A percentile compares a stretch with the other conserved stretches of the same genome.
Evolutionary conservation across 2,888 invertebrate species (phyloP).

Genomic region (Gibbula magus): DNA sequence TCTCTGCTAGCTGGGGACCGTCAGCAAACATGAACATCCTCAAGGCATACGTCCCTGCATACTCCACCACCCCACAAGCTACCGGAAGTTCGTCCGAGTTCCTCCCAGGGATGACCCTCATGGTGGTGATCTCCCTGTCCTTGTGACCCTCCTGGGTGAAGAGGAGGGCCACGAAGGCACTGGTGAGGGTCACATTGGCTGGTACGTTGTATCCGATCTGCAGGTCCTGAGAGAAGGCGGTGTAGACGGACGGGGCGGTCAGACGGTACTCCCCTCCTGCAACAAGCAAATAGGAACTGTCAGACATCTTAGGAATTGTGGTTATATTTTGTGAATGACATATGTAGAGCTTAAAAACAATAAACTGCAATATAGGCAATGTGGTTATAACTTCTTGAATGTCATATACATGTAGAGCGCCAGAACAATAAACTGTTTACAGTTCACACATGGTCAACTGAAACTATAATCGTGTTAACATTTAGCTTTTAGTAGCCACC

Average conservation of each 20-base stretch:
- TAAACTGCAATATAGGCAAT: no score
- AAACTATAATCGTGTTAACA: no score
- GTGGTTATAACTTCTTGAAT: no score
- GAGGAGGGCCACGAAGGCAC: constrained; percentile 62
- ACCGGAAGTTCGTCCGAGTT: constrained; percentile 44
- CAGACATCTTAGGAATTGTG: no score
- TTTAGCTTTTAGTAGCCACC: no score
- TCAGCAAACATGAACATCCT: constrained; percentile 59
- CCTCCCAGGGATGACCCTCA: constrained; percentile 42
- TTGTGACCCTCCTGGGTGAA: constrained; percentile 22
- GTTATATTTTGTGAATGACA: no score
- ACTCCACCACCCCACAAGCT: constrained; percentile 67
- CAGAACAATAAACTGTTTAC: no score
- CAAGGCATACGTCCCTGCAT: constrained; percentile 62
- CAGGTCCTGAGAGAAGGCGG: constrained; percentile 65
- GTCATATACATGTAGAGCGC: no score
- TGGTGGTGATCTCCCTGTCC: constrained; percentile 56
- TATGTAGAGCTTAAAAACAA: no score
- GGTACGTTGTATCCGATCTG: constrained; percentile 61
- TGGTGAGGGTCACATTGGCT: constrained; percentile 55
- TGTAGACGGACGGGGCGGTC: constrained; percentile 55
- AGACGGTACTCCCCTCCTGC: constrained; percentile 58
- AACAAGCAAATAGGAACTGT: constrained; percentile 36
- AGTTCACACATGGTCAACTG: no score
- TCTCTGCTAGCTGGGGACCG: constrained; percentile 53